Conservation (phyloP, 2,888 invertebrate genomes). For the Pachycephus smyrnensis region DNA sequence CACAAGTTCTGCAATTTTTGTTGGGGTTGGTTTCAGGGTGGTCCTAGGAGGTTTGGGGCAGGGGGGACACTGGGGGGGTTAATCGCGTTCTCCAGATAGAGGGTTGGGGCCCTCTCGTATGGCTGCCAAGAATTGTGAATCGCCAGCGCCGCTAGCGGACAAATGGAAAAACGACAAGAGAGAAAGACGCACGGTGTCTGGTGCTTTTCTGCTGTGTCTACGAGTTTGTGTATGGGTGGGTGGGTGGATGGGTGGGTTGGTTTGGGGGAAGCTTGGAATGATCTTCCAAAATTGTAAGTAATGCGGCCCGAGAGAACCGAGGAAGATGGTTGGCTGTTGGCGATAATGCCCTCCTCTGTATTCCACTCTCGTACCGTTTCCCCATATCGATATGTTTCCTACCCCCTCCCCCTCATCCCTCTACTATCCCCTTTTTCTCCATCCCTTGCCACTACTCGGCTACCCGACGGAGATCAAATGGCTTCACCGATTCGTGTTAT, state of each 20-base stretch:
- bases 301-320: slow-evolving; percentile 43
- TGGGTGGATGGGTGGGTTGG: neutral
- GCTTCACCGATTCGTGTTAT: slow-evolving; percentile 67
- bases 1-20: neutral
- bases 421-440: slow-evolving; percentile 14
- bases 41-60: too few species aligned
- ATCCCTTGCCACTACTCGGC: slow-evolving; percentile 43
- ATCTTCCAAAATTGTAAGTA: slow-evolving; percentile 48
- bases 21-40: neutral
- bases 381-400: slow-evolving; percentile 64
- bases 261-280: slow-evolving; percentile 28
- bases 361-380: slow-evolving; percentile 61
- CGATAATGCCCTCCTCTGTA: slow-evolving; percentile 67
- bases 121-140: neutral
- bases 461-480: slow-evolving; percentile 61
- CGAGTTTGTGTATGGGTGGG: neutral
- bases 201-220: neutral
- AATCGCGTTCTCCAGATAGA: neutral
- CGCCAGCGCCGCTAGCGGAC: neutral
- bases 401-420: slow-evolving; percentile 32
- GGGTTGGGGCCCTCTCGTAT: neutral
- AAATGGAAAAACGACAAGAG: neutral
- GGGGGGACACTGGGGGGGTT: too few species aligned
- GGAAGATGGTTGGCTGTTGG: slow-evolving; percentile 46
- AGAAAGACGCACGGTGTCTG: neutral